Percentiles rank a stretch among this genome's conserved stretches.
phyloP scores from a whole-genome alignment of 1,140 invertebrate species.

The Pollicipes pollicipes region DNA sequence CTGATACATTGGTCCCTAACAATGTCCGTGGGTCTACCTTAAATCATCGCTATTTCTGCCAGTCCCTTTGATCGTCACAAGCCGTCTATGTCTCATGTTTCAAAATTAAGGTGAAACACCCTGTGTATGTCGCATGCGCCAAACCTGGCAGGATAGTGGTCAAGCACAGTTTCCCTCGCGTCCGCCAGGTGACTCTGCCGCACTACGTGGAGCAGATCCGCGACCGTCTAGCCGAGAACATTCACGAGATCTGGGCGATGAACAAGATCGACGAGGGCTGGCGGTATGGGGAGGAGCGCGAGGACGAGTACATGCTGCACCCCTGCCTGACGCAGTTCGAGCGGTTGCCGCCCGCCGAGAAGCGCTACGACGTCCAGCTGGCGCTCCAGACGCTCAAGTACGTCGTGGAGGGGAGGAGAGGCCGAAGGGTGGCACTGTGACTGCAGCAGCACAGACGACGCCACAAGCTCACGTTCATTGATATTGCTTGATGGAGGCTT shows the following conservation, averaged over 20 bases:
- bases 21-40: too few relatives aligned
- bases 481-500: too few relatives aligned
- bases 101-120: too few relatives aligned
- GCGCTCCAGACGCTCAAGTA: constrained; percentile 93
- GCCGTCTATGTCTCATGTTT: constrained; percentile 14
- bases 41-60: neutral
- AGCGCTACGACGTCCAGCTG: constrained; percentile 89
- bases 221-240: constrained; percentile 93
- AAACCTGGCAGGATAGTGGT: too few relatives aligned
- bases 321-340: constrained; percentile 94
- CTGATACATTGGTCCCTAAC: too few relatives aligned
- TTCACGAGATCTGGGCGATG: constrained; percentile 99
- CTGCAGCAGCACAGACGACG: too few relatives aligned
- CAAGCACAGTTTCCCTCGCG: neutral
- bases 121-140: too few relatives aligned
- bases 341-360: constrained; percentile 75
- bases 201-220: constrained; percentile 83
- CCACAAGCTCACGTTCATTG: too few relatives aligned
- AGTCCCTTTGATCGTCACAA: constrained; percentile 4
- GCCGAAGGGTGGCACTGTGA: neutral
- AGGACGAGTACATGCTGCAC: constrained; percentile 77
- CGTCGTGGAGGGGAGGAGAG: constrained; percentile 13
- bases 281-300: constrained; percentile 78
- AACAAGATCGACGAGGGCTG: constrained; percentile 98
- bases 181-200: constrained; percentile 46